These are phyloP conservation scores for Hyppa rectilinea DNA, from an alignment of 2,888 invertebrate species.

Conservation along the genomic window DNA sequence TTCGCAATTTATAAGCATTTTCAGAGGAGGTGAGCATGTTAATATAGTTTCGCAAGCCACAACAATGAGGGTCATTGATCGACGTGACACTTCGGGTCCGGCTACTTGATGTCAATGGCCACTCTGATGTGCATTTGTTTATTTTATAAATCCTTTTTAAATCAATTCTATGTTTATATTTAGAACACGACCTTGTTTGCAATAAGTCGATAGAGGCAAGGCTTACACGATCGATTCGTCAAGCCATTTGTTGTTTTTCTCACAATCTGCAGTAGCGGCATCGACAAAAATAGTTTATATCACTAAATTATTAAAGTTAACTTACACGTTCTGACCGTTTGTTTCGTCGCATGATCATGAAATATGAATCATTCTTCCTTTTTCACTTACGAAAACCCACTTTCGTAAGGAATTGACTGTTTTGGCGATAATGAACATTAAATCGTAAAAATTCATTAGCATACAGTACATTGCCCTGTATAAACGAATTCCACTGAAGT, in stretches of 20 bases:
- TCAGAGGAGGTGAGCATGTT: conserved; percentile 70
- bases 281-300: not conserved
- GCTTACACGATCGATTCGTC: not conserved
- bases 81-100: conserved; percentile 68
- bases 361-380: conserved; percentile 19
- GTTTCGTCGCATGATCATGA: conserved; percentile 15
- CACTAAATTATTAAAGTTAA: not conserved
- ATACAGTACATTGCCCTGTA: conserved; percentile 40
- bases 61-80: conserved; percentile 86
- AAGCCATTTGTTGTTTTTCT: conserved; percentile 1
- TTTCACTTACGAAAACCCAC: conserved; percentile 13
- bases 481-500: conserved; percentile 22
- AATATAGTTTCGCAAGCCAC: conserved; percentile 81
- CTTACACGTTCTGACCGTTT: not conserved
- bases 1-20: conserved; percentile 66
- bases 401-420: conserved; percentile 14
- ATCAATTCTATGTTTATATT: not conserved
- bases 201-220: not conserved
- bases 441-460: conserved; percentile 36
- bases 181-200: not conserved
- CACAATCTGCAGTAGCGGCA: not conserved
- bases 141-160: not conserved
- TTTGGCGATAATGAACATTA: conserved; percentile 35
- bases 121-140: conserved; percentile 31
- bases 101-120: conserved; percentile 60